Evolutionary conservation across 2,797 vertebrate genomes (phyloP), one percentile per base, ranked within the genome.

Genomic region (Cirrhinus mrigala): DNA sequence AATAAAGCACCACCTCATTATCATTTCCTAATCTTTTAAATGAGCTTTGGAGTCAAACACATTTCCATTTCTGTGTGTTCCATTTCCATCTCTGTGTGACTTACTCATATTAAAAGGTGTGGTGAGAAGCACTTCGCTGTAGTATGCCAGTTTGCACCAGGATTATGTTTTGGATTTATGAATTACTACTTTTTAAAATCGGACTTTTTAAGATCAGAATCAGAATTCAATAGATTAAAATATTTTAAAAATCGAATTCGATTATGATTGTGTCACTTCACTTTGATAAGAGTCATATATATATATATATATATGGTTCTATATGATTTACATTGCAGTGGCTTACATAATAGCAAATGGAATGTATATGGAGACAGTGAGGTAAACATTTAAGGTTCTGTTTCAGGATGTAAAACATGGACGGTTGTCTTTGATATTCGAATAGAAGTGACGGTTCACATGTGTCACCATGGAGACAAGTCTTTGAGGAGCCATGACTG

Each of bases 391-490:
- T 2, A 16, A 20, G 8, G 40, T 52, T 69, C 33, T 44, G 33
- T 81, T 40, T 44, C 14, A 20, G n/a, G 73, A 54, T 86, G 37
- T 22, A 79, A 40, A 54, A 15, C 71, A 71, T 52, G 22, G 56
- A 79, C 20, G 29, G 60, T 80, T 83, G 69, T 37, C 75, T 83
- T 76, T 78, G 75, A 83, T 81, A 60, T 60, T 71, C 78, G 81
- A 85, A 69, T 77, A 85, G 77, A 84, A 85, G 62, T 90, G 87
- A 83, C 79, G 66, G 88, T 81, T 79, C 79, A 79, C 85, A 87
- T 71, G 56, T 88, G 89, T 90, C 87, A 87, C 89, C 89, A 90
- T 90, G 89, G 89, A 87, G 80, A 88, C 83, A 3, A 83, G 77
- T 87, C 80, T 88, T 83, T 82, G 79, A 85, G 85, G 82, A 84